phyloP scores from a whole-genome alignment of 2,113 vertebrate species.

The Brachypodius melanocephalos region DNA sequence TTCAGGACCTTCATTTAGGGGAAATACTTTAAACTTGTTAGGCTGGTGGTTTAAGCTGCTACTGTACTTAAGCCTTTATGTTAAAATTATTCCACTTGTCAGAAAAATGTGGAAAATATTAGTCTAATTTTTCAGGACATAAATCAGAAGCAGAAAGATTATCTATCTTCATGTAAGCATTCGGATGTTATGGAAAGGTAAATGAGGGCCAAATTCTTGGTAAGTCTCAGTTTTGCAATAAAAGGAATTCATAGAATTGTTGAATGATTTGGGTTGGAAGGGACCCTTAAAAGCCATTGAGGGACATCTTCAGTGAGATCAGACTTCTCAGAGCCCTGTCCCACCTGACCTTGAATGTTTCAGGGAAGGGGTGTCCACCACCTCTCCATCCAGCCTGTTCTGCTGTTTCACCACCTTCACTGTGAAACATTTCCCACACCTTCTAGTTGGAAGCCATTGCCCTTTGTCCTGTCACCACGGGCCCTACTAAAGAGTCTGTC shows the following conservation, averaged over 20 bases:
- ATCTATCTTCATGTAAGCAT: neutral
- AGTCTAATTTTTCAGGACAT: neutral
- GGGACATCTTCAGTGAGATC: neutral
- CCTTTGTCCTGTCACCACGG: neutral
- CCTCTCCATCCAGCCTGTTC: neutral
- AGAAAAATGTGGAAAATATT: neutral
- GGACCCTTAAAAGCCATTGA: neutral
- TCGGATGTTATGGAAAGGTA: neutral
- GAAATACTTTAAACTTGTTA: neutral
- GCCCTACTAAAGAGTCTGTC: neutral
- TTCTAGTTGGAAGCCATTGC: neutral
- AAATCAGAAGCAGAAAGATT: neutral
- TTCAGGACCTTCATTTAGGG: neutral
- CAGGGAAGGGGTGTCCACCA: neutral
- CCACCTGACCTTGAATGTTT: neutral
- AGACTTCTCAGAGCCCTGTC: neutral
- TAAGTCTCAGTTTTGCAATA: neutral
- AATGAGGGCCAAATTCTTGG: neutral
- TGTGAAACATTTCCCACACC: rapidly evolving
- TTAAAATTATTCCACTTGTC: neutral
- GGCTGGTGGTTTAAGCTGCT: neutral
- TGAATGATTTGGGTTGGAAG: neutral
- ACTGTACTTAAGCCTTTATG: neutral
- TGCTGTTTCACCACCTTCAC: neutral
- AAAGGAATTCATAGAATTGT: neutral